Evolutionary conservation across 2,113 vertebrate species (phyloP).

Genomic region (Prunella himalayana): DNA sequence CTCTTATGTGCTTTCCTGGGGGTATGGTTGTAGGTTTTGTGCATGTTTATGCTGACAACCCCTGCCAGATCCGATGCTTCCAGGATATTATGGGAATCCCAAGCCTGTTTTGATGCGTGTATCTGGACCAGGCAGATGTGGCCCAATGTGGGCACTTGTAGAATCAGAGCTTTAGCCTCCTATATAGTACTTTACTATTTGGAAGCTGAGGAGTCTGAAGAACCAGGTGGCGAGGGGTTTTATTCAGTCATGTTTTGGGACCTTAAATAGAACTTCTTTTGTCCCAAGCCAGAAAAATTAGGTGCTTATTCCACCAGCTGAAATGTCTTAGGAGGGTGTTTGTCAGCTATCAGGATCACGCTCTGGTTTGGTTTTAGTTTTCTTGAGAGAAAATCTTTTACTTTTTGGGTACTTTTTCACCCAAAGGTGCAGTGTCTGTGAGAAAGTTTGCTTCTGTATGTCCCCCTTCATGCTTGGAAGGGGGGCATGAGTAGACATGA

Average conservation of each 20-base stretch:
- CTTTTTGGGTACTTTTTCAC: background rate
- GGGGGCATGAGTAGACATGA: background rate
- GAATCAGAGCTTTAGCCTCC: background rate
- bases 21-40: background rate
- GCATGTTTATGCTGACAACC: background rate
- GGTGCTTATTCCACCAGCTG: background rate
- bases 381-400: background rate
- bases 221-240: background rate
- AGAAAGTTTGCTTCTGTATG: background rate
- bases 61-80: background rate
- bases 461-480: background rate
- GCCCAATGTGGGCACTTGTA: background rate
- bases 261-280: background rate
- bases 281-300: background rate
- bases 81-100: background rate
- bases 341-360: background rate
- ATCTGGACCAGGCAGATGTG: background rate
- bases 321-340: background rate
- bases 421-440: background rate
- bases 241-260: background rate
- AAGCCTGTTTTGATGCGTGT: rapidly evolving
- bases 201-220: background rate
- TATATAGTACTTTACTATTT: background rate
- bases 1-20: background rate
- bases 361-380: background rate